Base-by-base conservation (phyloP, 2,888 invertebrate genomes). In the Salticus scenicus region DNA sequence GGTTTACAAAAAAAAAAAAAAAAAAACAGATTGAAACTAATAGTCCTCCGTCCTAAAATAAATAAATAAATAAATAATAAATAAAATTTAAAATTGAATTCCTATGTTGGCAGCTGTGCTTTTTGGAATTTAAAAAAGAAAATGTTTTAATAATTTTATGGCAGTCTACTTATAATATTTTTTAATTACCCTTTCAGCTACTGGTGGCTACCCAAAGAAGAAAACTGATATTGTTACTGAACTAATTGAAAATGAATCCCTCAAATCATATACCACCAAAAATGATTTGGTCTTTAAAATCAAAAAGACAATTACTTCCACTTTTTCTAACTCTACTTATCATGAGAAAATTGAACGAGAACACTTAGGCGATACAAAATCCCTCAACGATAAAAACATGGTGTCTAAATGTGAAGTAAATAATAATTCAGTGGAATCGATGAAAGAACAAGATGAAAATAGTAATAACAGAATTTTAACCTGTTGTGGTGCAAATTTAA, bases 121-220 rank as follows among this genome's bases (percentile, higher is more conserved):
- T 41, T 72, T 84, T 84, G 83, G 83, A 84, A 84, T 84, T 84
- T 31, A 37, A 64, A 47, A n/a, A n/a, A n/a, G n/a, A n/a, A 83
- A 76, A 71, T 66, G 72, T 57, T 78, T 51, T 57, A 37, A 75
- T 24, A 74, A 69, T 79, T 63, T 78, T 17, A 64, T 79, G 33
- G 63, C 77, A 78, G 64, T 67, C 75, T 82, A 30, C 2, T 72
- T 76, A 28, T 85, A 85, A 85, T 79, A 73, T 78, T 75, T 70
- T 78, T 78, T 74, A 79, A 85, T 79, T 84, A 70, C 83, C 78
- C 69, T 85, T 85, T 85, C 84, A 85, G 84, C 84, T 85, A 74
- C 84, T 70, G 78, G 78, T 85, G 84, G 74, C 79, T 78, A 64
- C 74, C 64, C 73, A 76, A 77, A 83, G 84, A 85, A 79, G 84